Base-by-base conservation (phyloP, 2,797 vertebrate species). In the Harpagifer antarcticus region DNA sequence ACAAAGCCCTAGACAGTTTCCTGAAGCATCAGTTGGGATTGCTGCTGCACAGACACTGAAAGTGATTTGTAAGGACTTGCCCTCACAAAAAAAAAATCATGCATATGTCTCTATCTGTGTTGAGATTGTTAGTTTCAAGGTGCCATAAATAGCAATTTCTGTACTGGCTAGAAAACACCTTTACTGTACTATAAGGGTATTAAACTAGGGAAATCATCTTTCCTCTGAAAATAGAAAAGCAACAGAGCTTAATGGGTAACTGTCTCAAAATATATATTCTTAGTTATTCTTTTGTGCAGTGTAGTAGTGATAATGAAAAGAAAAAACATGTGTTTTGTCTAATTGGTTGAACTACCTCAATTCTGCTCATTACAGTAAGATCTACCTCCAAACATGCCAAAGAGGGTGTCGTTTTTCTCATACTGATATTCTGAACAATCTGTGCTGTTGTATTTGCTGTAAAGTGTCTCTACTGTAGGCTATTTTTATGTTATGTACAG, bases 1-100 rank as follows among this genome's bases (percentile, higher is more conserved):
- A 83, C 80, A 44, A 74, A 71, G 42, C 76, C 33, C 12, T 11
- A 66, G 68, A 68, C 59, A 71, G 64, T 66, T 76, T 77, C 45
- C 60, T 12, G 37, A 64, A 72, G 47, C 49, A 64, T 19, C 13
- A 15, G 54, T 14, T 63, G 59, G 56, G 48, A 56, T 33, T 37
- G 42, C 10, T 70, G 49, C 19, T 66, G 31, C 17, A 5, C 42
- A 72, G 55, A 50, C 60, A 57, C 14, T 59, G 60, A 31, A 64
- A 57, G 17, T 42, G 45, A 67, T 49, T 69, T 58, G 49, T 14
- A 53, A 68, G 6, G 15, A 74, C 15, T 53, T 74, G 45, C 33
- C 42, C 55, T 2, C 4, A 23, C 19, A 57, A 54, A 31, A 67
- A 31, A 67, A 56, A 23, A 40, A 13, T n/a, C 5, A 19, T 33